Evolutionary conservation across 2,113 vertebrate genomes (phyloP), one percentile per base, ranked within the genome.

Genomic region (Ranitomeya variabilis): DNA sequence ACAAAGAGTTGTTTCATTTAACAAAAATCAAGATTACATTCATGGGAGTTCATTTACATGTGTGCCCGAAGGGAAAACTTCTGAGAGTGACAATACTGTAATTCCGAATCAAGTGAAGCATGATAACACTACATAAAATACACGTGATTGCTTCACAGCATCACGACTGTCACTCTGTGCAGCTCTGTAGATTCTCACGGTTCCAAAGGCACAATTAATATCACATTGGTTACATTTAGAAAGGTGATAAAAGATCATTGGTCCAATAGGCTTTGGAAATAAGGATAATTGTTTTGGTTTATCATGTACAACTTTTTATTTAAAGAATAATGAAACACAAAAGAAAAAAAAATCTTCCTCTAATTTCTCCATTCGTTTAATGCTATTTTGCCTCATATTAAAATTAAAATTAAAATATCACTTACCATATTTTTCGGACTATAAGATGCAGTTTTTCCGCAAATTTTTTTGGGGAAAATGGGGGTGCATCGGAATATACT

Each of bases 1-100:
- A 91, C 90, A 90, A 90, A 89, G 91, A 91, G 81, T 64, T 91
- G 19, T 66, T 91, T 45, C 45, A 14, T 84, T 60, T 90, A 90
- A 91, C 91, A 91, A 92, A 91, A 87, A 31, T 90, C 64, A 73
- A 67, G 13, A 13, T 55, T 67, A 69, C 79, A 73, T 90, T 90
- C 86, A 88, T 21, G 59, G 64, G 84, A 91, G 90, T 92, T 90
- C 87, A 90, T 92, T 89, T 89, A 57, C 85, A 89, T 78, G 86
- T 23, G 71, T 66, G 89, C 21, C 88, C n/a, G 52, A 90, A 84
- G 86, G 89, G 67, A 89, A 16, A 90, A 31, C 57, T 89, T 90
- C 80, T 80, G 71, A 91, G 90, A 89, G 0, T 2, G 77, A 90
- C 90, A 86, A 80, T 71, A 26, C 86, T 45, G 37, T 45, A 45